Percentiles rank a stretch among this genome's conserved stretches.
Evolutionary conservation across 2,797 vertebrate species (phyloP).

Genomic region (Rhabdophis nuchalis): DNA sequence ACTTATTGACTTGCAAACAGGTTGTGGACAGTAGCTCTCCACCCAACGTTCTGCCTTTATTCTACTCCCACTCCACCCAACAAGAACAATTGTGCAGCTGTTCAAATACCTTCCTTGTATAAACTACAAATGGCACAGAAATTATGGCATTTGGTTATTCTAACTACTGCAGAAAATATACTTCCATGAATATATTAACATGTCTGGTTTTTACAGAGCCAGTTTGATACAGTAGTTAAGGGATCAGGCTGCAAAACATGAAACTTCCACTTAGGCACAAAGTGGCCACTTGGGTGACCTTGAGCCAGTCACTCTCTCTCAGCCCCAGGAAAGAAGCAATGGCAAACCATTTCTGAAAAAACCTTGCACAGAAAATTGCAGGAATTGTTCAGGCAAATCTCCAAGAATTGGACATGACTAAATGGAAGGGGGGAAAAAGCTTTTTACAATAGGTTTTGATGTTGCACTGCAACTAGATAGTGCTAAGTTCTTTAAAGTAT

Average conservation of each 20-base stretch:
- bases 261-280: neutral
- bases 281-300: neutral
- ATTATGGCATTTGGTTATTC: conserved; percentile 41
- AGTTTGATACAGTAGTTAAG: neutral
- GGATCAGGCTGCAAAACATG: neutral
- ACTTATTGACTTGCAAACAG: conserved; percentile 32
- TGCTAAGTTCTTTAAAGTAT: conserved; percentile 41
- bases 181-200: conserved; percentile 12
- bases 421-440: neutral
- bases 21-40: conserved; percentile 21
- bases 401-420: neutral
- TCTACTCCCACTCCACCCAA: neutral
- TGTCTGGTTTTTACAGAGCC: neutral
- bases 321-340: neutral
- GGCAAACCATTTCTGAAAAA: neutral
- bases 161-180: conserved; percentile 17
- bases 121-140: conserved; percentile 39
- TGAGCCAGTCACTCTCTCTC: neutral
- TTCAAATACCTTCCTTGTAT: conserved; percentile 51
- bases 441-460: neutral
- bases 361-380: neutral
- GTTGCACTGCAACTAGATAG: conserved; percentile 10
- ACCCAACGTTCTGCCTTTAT: neutral
- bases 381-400: neutral
- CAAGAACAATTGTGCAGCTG: conserved; percentile 54